Percentiles rank a stretch among this genome's conserved stretches.
These are phyloP conservation scores for western clawed frog (Xenopus tropicalis) DNA, from an alignment of 2,113 vertebrate genomes.

Conservation along the genomic window UCB_Xtro_10.0 CM004446.2:91785501-91786000, in stretches of 20 bases:
- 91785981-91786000: no score
- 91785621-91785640: slow-evolving; percentile 10
- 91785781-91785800: slow-evolving; percentile 17
- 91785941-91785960: no score
- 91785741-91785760: neutral
- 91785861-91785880: neutral
- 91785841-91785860: neutral
- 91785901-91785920: no score
- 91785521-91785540: no score
- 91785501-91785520: no score
- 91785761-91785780: slow-evolving; percentile 10
- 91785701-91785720: neutral
- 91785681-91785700: neutral
- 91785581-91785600: neutral
- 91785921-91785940: no score
- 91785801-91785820: neutral
- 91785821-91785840: slow-evolving; percentile 13
- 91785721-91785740: neutral
- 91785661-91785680: neutral
- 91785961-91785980: no score
- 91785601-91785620: neutral
- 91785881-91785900: no score
- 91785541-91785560: no score
- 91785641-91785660: neutral
- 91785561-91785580: no score